Base-by-base conservation (phyloP, 2,888 invertebrate genomes). In the Euzetes globulus region DNA sequence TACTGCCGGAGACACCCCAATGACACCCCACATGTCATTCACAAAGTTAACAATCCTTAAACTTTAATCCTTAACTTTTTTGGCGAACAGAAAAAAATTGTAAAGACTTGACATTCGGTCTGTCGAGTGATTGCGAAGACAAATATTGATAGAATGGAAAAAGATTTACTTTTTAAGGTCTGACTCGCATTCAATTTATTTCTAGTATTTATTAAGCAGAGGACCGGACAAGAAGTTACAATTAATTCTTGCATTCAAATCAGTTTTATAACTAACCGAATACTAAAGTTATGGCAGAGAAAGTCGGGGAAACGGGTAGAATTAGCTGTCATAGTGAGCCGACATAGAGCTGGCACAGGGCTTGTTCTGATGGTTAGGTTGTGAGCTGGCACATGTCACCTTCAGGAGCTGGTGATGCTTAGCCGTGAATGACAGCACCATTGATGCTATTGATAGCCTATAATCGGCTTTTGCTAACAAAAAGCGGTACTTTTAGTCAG, bases 331-430 rank as follows among this genome's bases (percentile, higher is more conserved):
- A 50, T 50, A 25, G 50, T n/a, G 50, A 50, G 50, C 50, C 5
- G 50, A 19, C 19, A 52, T 25, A 58, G 25, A 27, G 13, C n/a
- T 19, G 13, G 58, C 25, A 58, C 25, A 58, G 58, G 58, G 58
- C 27, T 58, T n/a, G 58, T 3, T 25, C 6, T 58, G 22, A 63
- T 41, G 11, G 41, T 13, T 41, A n/a, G 41, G 11, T 11, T 41
- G 41, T 50, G 33, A 15, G n/a, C 37, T 63, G 63, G 63, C 63
- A 63, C 63, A 63, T 63, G 63, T 63, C 63, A 63, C 63, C 63
- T 33, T 63, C 63, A 63, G 63, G 33, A 63, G 63, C 33, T 27
- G n/a, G 15, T 63, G 33, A 63, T 63, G 63, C 63, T 63, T 19
- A 29, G 15, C n/a, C 27, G 6, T 63, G 37, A 63, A 33, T 63